These are phyloP conservation scores for Nyctibius grandis DNA, from an alignment of 2,797 vertebrate species.

Conservation along the genomic window DNA sequence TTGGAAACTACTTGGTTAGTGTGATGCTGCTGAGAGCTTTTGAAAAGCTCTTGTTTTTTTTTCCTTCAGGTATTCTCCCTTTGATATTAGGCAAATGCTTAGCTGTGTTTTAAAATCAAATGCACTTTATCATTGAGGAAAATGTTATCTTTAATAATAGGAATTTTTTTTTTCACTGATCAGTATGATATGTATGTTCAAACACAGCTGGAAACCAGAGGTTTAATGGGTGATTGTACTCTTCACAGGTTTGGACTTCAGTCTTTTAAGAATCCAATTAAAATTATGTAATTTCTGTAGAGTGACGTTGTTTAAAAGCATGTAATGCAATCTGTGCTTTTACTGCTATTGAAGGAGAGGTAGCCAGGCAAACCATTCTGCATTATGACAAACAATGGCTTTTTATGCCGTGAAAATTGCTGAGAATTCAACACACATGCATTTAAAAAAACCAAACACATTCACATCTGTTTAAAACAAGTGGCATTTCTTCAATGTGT, in stretches of 20 bases:
- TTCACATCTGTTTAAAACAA: background rate
- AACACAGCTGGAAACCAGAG: background rate
- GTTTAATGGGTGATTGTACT: background rate
- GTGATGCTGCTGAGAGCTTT: background rate
- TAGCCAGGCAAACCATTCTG: background rate
- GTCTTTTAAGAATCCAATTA: background rate
- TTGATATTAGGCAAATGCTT: background rate
- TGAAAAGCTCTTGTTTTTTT: background rate
- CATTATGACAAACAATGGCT: background rate
- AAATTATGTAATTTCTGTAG: background rate
- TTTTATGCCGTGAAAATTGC: background rate
- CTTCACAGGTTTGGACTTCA: background rate
- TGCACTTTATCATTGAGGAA: background rate
- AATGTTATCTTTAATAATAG: background rate
- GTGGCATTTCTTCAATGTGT: background rate
- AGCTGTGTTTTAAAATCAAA: background rate
- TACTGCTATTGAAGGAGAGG: background rate
- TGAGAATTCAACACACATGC: background rate
- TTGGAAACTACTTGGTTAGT: background rate
- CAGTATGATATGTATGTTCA: background rate
- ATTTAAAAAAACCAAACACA: accelerated
- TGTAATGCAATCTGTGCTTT: background rate
- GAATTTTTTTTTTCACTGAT: background rate
- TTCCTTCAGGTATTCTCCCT: background rate
- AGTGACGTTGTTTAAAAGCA: background rate